Evolutionary conservation across 1,140 invertebrate species (phyloP), one percentile per base, ranked within the genome.

Genomic region (Cecropterus lyciades): DNA sequence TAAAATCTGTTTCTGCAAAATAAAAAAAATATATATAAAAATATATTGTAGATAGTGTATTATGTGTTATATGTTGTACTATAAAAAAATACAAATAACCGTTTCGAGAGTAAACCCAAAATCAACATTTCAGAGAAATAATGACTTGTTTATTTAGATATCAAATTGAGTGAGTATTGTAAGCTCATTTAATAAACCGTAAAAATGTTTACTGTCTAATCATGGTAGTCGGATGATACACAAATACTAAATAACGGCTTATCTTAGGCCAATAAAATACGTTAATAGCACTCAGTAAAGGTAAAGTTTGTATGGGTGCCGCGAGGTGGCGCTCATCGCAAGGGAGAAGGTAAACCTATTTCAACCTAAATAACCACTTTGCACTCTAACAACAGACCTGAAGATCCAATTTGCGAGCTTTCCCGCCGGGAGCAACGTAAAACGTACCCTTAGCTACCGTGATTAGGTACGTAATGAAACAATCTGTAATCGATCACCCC

Each of bases 381-480:
- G 64, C 59, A 72, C 76, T 62, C 68, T 78, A 76, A 76, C 46
- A 11, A 30, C 42, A 55, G 55, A 49, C 56, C 67, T 80, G 75
- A 73, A 30, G 64, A 75, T 64, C 55, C 68, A 80, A 71, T 78
- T 82, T 81, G 53, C 59, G 53, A 65, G 65, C 52, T 33, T 33
- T 16, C 30, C 40, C 17, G 43, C n/a, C n/a, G 51, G 33, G 65
- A 51, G 63, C 69, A 70, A 66, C 42, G 68, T 75, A 80, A 85
- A 85, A 77, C 64, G 59, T 79, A 76, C 77, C 79, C 87, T 84
- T 66, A 66, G 73, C 72, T 46, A 62, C 62, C 66, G 77, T 80
- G 81, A 84, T 84, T 87, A 80, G 73, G 73, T 75, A 68, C 66
- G 79, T 73, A 80, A 78, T 80, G 75, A 80, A 82, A 80, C 70